Percentiles rank a stretch among this genome's conserved stretches.
Evolutionary conservation across 2,797 vertebrate genomes (phyloP).

Genomic region (Arnoldichthys spilopterus): DNA sequence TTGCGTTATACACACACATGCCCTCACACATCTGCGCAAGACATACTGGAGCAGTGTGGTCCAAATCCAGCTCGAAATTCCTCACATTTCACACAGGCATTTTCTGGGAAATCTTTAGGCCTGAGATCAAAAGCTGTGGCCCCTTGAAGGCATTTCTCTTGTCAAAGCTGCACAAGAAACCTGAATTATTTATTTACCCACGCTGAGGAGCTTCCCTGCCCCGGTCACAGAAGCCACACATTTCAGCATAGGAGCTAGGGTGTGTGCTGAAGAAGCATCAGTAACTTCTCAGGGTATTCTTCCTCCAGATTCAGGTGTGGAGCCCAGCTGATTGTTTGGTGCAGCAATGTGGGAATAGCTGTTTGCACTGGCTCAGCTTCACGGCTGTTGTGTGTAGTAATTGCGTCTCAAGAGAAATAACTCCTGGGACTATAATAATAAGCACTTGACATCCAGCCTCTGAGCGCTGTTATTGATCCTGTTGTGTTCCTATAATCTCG

Average conservation of each 20-base stretch:
- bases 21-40: background rate
- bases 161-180: background rate
- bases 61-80: conserved; percentile 15
- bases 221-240: conserved; percentile 3
- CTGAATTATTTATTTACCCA: conserved; percentile 43
- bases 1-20: background rate
- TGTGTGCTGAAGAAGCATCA: conserved; percentile 6
- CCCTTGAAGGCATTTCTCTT: conserved; percentile 11
- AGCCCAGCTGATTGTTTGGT: conserved; percentile 10
- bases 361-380: conserved; percentile 31
- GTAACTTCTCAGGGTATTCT: conserved; percentile 9
- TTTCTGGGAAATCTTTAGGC: conserved; percentile 16
- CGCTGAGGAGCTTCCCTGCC: background rate
- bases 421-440: conserved; percentile 36
- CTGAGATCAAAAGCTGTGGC: conserved; percentile 13
- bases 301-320: conserved; percentile 8
- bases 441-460: conserved; percentile 32
- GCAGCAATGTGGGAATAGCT: conserved; percentile 32
- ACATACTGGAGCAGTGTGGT: background rate
- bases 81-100: conserved; percentile 11
- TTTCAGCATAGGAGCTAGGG: background rate
- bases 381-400: conserved; percentile 33
- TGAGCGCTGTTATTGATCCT: conserved; percentile 7
- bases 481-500: background rate
- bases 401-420: conserved; percentile 39